Evolutionary conservation across 2,797 vertebrate species (phyloP).

Genomic region (Fundulus diaphanus): DNA sequence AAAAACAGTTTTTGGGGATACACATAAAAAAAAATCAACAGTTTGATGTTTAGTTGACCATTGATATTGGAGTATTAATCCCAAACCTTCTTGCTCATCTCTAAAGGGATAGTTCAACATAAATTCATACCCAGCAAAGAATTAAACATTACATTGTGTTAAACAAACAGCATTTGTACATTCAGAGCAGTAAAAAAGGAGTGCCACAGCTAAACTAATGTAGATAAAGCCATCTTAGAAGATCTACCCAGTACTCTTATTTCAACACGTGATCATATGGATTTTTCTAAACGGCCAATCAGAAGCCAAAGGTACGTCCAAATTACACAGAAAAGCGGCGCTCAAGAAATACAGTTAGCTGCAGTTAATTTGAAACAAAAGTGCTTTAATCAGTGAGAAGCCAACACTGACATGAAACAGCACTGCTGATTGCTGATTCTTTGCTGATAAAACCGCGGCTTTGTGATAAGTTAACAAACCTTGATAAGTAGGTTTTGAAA

Average conservation of each 20-base stretch:
- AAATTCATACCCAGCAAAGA: background rate
- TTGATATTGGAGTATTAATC: background rate
- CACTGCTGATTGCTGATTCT: background rate
- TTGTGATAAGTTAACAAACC: background rate
- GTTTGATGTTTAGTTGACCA: background rate
- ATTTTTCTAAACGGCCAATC: background rate
- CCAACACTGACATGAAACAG: conserved; percentile 3
- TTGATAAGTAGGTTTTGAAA: background rate
- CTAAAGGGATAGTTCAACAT: background rate
- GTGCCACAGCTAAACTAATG: background rate
- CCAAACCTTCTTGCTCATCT: background rate
- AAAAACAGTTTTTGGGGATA: background rate
- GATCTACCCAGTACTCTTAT: background rate
- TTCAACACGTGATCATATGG: background rate
- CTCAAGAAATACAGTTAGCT: background rate
- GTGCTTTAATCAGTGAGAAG: background rate
- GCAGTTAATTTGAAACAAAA: background rate
- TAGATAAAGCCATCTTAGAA: background rate
- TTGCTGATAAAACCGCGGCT: background rate
- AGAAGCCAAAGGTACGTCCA: background rate
- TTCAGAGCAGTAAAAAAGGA: background rate
- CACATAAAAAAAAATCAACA: background rate
- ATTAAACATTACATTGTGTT: no score
- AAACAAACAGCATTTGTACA: background rate
- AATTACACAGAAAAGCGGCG: background rate